Conservation (phyloP, 2,888 invertebrate species). For the Thera britannica region DNA sequence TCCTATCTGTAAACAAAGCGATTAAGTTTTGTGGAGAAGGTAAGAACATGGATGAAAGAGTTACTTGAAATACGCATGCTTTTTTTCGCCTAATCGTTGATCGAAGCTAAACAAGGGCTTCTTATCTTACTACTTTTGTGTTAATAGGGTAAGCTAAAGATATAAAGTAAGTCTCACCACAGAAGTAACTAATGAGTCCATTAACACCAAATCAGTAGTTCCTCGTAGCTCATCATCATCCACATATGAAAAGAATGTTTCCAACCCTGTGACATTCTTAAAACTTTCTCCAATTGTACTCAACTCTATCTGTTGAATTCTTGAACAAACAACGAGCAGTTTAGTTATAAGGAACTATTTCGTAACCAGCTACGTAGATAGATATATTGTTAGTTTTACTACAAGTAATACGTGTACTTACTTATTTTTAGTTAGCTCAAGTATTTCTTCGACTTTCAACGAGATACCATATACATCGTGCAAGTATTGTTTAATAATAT, state of each 20-base stretch:
- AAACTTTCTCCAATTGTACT: slow-evolving; percentile 22
- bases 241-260: slow-evolving; percentile 52
- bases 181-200: slow-evolving; percentile 50
- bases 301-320: slow-evolving; percentile 36
- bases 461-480: slow-evolving; percentile 16
- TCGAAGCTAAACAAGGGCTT: too few species aligned
- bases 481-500: slow-evolving; percentile 19
- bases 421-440: slow-evolving; percentile 19
- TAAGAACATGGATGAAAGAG: too few species aligned
- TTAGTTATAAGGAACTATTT: background rate
- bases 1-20: slow-evolving; percentile 48
- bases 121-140: too few species aligned
- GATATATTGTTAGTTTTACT: too few species aligned
- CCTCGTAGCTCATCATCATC: slow-evolving; percentile 62
- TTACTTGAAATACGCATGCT: too few species aligned
- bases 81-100: too few species aligned
- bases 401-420: slow-evolving; percentile 10
- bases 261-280: slow-evolving; percentile 47
- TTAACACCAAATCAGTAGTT: slow-evolving; percentile 55
- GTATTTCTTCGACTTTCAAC: slow-evolving; percentile 22
- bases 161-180: slow-evolving; percentile 21
- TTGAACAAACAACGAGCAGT: slow-evolving; percentile 20
- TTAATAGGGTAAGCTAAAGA: background rate
- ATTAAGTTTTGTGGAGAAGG: too few species aligned
- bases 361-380: too few species aligned